These are phyloP conservation scores for Pterocles gutturalis DNA, from an alignment of 2,113 vertebrate genomes.

Conservation along the genomic window DNA sequence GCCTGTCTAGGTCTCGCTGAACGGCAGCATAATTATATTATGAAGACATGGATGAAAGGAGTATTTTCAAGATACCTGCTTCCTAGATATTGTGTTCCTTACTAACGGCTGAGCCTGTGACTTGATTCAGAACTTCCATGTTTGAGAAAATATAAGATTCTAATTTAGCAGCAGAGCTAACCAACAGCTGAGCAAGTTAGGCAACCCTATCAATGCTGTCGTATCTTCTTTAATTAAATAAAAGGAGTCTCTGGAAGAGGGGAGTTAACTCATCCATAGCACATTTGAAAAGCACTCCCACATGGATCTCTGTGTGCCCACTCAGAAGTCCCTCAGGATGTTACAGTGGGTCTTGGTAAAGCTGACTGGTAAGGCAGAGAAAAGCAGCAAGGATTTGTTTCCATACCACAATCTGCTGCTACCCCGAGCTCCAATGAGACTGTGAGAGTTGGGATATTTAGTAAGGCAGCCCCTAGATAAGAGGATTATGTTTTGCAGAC, in stretches of 20 bases:
- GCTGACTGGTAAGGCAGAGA: neutral
- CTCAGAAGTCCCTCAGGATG: neutral
- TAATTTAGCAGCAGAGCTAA: neutral
- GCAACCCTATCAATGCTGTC: rapidly evolving
- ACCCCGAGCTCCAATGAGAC: neutral
- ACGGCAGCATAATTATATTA: no score
- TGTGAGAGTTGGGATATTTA: neutral
- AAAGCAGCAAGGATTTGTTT: neutral
- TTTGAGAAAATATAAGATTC: neutral
- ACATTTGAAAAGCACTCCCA: neutral
- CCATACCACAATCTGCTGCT: neutral
- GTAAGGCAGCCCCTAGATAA: neutral
- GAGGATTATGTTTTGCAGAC: neutral
- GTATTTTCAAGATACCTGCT: neutral
- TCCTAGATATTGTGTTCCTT: neutral
- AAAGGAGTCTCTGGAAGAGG: neutral
- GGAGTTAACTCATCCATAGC: neutral
- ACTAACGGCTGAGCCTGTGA: neutral
- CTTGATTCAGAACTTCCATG: neutral
- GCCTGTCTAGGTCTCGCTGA: no score
- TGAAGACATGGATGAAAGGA: neutral
- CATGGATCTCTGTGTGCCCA: neutral
- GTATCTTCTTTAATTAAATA: neutral
- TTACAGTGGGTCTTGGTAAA: neutral
- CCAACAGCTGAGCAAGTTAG: neutral